Conservation (phyloP, 2,888 invertebrate species). For the Elysia crispata region DNA sequence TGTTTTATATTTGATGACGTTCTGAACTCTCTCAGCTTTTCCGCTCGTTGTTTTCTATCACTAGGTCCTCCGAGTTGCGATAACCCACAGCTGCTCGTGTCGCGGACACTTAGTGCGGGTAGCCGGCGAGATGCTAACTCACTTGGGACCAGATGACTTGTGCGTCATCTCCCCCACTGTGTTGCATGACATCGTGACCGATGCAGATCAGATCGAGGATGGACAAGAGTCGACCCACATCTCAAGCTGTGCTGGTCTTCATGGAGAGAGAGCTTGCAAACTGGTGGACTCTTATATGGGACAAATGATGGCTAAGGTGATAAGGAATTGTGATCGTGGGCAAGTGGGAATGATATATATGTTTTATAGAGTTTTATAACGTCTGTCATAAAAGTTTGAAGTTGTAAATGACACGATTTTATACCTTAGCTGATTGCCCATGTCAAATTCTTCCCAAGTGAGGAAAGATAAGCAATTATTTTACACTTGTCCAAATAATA, state of each 20-base stretch:
- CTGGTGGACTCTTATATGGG: constrained; percentile 39
- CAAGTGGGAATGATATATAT: too few relatives aligned
- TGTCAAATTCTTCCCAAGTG: too few relatives aligned
- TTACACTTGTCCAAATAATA: too few relatives aligned
- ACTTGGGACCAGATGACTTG: constrained; percentile 68
- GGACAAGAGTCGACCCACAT: constrained; percentile 24
- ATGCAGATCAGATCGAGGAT: constrained; percentile 58
- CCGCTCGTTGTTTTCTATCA: constrained; percentile 14
- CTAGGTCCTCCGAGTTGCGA: constrained; percentile 65
- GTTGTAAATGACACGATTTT: too few relatives aligned
- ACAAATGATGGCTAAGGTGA: constrained; percentile 35
- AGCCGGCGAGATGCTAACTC: constrained; percentile 67
- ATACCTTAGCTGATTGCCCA: too few relatives aligned
- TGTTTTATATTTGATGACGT: too few relatives aligned
- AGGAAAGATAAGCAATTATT: too few relatives aligned
- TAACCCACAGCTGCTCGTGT: constrained; percentile 61
- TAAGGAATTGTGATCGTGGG: too few relatives aligned
- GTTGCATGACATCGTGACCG: constrained; percentile 58
- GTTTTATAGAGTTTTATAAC: too few relatives aligned
- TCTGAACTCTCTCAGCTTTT: not conserved
- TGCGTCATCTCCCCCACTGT: constrained; percentile 65
- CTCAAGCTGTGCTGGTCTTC: constrained; percentile 50
- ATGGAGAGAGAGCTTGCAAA: constrained; percentile 18
- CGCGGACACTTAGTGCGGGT: constrained; percentile 66
- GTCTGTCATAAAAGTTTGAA: too few relatives aligned